Conservation (phyloP, 2,797 vertebrate species). For the Astyanax mexicanus region DNA sequence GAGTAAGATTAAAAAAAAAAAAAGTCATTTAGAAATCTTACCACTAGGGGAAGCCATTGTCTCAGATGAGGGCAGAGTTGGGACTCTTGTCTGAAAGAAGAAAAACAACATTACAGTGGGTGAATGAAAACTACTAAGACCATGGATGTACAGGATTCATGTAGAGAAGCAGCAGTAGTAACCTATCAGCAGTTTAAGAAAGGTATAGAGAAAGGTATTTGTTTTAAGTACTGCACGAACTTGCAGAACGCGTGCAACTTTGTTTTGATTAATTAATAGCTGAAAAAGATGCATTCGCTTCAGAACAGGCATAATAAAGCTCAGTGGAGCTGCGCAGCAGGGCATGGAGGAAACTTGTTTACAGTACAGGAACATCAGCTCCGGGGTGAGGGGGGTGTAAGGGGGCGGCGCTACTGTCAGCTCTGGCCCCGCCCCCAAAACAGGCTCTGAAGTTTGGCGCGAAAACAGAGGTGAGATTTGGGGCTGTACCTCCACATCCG, state of each 20-base stretch:
- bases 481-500: background rate
- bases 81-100: slow-evolving; percentile 24
- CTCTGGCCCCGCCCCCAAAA: background rate
- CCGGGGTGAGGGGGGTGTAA: no score
- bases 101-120: background rate
- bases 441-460: slow-evolving; percentile 44
- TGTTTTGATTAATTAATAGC: no score
- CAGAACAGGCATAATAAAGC: no score
- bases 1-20: no score
- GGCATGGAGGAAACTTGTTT: no score
- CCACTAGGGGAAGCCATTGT: slow-evolving; percentile 50
- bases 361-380: no score
- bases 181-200: background rate
- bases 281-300: no score
- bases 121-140: background rate
- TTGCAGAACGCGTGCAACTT: no score
- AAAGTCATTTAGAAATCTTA: no score
- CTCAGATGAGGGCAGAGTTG: background rate
- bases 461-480: background rate
- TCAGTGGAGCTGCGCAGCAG: no score
- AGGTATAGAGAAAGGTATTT: background rate
- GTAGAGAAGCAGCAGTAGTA: background rate
- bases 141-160: background rate
- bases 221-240: no score
- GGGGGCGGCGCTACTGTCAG: no score